phyloP scores from a whole-genome alignment of 2,113 vertebrate genomes.

The Porphyrio hochstetteri region DNA sequence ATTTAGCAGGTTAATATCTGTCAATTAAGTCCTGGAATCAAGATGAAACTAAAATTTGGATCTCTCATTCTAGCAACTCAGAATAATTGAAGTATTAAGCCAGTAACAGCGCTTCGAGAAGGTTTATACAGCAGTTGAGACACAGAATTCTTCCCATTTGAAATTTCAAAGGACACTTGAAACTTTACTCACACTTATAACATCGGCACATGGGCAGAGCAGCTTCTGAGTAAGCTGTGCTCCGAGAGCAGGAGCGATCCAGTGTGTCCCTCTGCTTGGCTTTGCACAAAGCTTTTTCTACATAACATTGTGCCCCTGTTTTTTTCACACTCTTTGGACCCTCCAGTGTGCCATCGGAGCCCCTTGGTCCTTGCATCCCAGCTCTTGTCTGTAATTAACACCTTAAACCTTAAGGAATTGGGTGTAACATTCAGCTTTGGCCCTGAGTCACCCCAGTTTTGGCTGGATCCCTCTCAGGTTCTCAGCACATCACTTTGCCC shows the following conservation, averaged over 20 bases:
- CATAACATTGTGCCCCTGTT: rapidly evolving
- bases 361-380: rapidly evolving
- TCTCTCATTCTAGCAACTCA: background rate
- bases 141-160: background rate
- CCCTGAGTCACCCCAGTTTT: rapidly evolving
- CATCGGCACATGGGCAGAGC: background rate
- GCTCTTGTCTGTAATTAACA: rapidly evolving
- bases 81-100: background rate
- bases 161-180: background rate
- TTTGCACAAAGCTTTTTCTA: background rate
- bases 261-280: background rate
- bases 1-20: background rate
- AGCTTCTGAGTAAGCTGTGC: background rate
- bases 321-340: background rate
- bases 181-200: rapidly evolving
- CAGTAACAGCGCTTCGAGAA: background rate
- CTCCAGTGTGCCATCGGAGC: rapidly evolving
- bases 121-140: background rate
- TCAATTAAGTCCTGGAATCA: conserved; percentile 9
- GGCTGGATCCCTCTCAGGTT: background rate
- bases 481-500: rapidly evolving
- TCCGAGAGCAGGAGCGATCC: background rate
- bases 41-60: background rate
- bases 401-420: background rate
- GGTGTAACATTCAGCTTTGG: background rate